phyloP scores from a whole-genome alignment of 2,888 invertebrate genomes.

The Lagria hirta region DNA sequence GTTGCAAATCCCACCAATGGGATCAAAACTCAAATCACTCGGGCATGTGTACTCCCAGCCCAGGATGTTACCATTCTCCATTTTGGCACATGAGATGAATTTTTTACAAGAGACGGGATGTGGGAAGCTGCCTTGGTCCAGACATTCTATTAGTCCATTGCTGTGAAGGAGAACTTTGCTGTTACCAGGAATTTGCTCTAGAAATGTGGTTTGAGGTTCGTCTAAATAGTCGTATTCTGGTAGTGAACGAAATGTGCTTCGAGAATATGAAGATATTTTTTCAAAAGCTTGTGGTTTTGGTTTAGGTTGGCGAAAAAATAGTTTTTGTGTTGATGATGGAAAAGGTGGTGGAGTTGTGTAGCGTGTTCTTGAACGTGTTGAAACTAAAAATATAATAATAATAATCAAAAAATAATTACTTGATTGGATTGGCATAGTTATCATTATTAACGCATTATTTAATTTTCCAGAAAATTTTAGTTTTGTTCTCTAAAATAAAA shows the following conservation, averaged over 20 bases:
- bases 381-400: constrained; percentile 15
- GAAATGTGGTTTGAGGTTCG: constrained; percentile 60
- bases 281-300: constrained; percentile 41
- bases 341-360: constrained; percentile 27
- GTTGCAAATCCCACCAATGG: constrained; percentile 87
- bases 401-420: too few species aligned
- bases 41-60: constrained; percentile 92
- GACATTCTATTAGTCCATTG: constrained; percentile 78
- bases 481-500: too few species aligned
- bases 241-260: constrained; percentile 29
- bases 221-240: constrained; percentile 68
- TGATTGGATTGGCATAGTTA: too few species aligned
- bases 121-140: constrained; percentile 88
- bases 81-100: constrained; percentile 86
- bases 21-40: constrained; percentile 82
- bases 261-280: constrained; percentile 40
- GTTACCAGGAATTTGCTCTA: constrained; percentile 57
- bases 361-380: constrained; percentile 16
- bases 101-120: constrained; percentile 89
- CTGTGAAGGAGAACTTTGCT: constrained; percentile 65
- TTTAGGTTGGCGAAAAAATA: constrained; percentile 17
- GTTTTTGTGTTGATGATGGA: constrained; percentile 26
- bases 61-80: constrained; percentile 74
- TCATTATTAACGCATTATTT: too few species aligned
- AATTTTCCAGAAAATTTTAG: too few species aligned